phyloP scores from a whole-genome alignment of 2,113 vertebrate species.

The Oryctolagus cuniculus region mOryCun1.1 NC_091436.1:20471001-20471500 shows the following conservation, averaged over 20 bases:
- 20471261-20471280: conserved; percentile 13
- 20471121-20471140: conserved; percentile 41
- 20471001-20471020: not conserved
- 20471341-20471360: not conserved
- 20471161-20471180: conserved; percentile 9
- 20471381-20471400: not conserved
- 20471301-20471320: not conserved
- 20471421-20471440: not conserved
- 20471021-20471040: not conserved
- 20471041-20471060: conserved; percentile 29
- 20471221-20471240: conserved; percentile 2
- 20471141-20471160: not conserved
- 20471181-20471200: not conserved
- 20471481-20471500: not conserved
- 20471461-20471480: not conserved
- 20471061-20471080: not conserved
- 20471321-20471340: conserved; percentile 27
- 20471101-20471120: not conserved
- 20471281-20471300: conserved; percentile 18
- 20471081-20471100: not conserved
- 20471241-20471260: conserved; percentile 53
- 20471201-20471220: not conserved
- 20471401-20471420: not conserved
- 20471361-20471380: not conserved
- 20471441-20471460: not conserved